Conservation (phyloP, 2,797 vertebrate genomes). For the Aeoliscus strigatus region DNA sequence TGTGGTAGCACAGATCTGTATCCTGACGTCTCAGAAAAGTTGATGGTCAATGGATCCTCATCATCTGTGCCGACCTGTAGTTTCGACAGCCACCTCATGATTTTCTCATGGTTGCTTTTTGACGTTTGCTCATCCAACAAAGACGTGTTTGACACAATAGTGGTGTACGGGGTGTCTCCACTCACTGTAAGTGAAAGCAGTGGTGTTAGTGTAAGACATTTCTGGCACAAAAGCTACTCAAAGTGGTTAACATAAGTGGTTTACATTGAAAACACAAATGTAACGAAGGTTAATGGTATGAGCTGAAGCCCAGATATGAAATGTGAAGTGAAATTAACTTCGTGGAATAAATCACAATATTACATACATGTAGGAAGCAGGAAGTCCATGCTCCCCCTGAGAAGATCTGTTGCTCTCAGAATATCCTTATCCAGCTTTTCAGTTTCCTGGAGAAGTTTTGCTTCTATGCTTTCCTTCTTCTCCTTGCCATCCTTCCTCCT, state of each 20-base stretch:
- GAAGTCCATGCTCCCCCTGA: conserved; percentile 18
- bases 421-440: conserved; percentile 30
- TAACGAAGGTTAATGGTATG: too few relatives aligned
- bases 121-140: too few relatives aligned
- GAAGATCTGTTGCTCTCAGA: neutral
- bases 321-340: too few relatives aligned
- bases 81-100: conserved; percentile 26
- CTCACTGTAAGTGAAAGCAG: conserved; percentile 31
- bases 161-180: neutral
- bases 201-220: too few relatives aligned
- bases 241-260: neutral
- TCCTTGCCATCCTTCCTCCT: conserved; percentile 19
- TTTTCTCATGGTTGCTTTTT: conserved; percentile 11
- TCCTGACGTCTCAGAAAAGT: conserved; percentile 38
- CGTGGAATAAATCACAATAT: too few relatives aligned
- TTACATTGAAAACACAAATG: too few relatives aligned
- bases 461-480: conserved; percentile 4
- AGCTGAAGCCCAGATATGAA: too few relatives aligned
- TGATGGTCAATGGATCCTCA: conserved; percentile 22
- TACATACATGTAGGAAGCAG: conserved; percentile 11
- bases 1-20: too few relatives aligned
- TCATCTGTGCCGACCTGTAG: conserved; percentile 16
- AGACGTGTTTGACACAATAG: too few relatives aligned
- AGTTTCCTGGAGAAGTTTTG: conserved; percentile 29
- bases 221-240: too few relatives aligned